Evolutionary conservation across 2,888 invertebrate genomes (phyloP), one percentile per base, ranked within the genome.

Genomic region (Heteromyza rotundicornis): DNA sequence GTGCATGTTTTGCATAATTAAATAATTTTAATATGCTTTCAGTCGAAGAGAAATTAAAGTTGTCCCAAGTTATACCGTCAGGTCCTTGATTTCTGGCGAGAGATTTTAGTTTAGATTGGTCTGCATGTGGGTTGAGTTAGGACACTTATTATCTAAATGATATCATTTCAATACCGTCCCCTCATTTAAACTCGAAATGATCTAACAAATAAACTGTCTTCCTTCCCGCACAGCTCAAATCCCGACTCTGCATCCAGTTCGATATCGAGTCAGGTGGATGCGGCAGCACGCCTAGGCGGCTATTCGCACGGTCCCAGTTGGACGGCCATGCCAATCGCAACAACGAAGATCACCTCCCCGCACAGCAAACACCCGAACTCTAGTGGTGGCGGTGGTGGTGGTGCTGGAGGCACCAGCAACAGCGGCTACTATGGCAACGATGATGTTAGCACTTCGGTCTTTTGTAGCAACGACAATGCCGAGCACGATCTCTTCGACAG

Each of bases 191-290:
- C n/a, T n/a, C n/a, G n/a, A n/a, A n/a, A n/a, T n/a, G n/a, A n/a
- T n/a, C n/a, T n/a, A n/a, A n/a, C n/a, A n/a, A n/a, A n/a, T n/a
- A n/a, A n/a, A n/a, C n/a, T n/a, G n/a, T n/a, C n/a, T n/a, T n/a
- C n/a, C n/a, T n/a, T n/a, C n/a, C n/a, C n/a, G n/a, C n/a, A 79
- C 85, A 82, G 83, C 77, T 83, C 82, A 2, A 83, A 84, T 20
- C 83, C 85, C 10, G 87, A 87, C 58, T 86, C 87, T 20, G 84
- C 85, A 35, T 86, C 87, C 44, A 87, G 86, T 69, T 87, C 88
- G 1, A 86, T 87, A 60, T 87, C 88, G 20, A 83, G 83, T 57
- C 79, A 82, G 64, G 82, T 82, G 17, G 83, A 83, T 65, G 82
- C 82, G 2, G 81, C 78, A 1, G 76, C 80, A 19, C 81, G 82